phyloP scores from a whole-genome alignment of 2,113 vertebrate species.

The Cheirogaleus medius region DNA sequence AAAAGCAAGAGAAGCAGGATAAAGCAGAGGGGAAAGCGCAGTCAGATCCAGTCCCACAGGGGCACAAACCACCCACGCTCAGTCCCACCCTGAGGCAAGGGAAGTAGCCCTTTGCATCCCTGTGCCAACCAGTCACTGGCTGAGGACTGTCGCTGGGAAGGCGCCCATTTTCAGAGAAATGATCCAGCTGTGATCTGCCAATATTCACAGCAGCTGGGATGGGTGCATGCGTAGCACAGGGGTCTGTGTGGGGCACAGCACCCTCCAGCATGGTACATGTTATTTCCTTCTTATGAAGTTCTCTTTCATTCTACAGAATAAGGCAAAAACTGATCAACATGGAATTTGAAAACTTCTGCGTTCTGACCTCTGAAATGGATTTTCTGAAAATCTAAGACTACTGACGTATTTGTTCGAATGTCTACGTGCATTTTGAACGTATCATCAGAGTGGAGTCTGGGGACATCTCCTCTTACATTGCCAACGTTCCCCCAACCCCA shows the following conservation, averaged over 20 bases:
- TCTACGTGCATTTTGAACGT: not conserved
- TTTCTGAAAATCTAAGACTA: not conserved
- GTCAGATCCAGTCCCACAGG: not conserved
- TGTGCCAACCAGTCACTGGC: not conserved
- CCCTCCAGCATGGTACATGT: too few species aligned
- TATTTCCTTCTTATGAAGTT: not conserved
- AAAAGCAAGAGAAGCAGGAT: not conserved
- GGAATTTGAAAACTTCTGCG: not conserved
- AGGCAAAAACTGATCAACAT: not conserved
- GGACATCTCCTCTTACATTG: too few species aligned
- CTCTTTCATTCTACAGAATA: not conserved
- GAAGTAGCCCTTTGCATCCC: not conserved
- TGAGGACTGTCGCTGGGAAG: not conserved
- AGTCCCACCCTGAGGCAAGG: not conserved
- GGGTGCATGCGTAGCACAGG: rapidly evolving
- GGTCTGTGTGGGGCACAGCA: not conserved
- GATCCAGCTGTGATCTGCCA: not conserved
- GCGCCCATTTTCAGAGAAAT: not conserved
- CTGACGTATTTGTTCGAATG: not conserved
- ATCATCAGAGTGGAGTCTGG: not conserved
- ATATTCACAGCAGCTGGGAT: not conserved
- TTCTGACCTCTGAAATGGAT: not conserved
- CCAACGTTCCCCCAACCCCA: not conserved
- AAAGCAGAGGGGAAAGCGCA: not conserved
- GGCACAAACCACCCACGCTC: not conserved